Conservation (phyloP, 2,797 vertebrate species). For the Gambelia wislizenii region DNA sequence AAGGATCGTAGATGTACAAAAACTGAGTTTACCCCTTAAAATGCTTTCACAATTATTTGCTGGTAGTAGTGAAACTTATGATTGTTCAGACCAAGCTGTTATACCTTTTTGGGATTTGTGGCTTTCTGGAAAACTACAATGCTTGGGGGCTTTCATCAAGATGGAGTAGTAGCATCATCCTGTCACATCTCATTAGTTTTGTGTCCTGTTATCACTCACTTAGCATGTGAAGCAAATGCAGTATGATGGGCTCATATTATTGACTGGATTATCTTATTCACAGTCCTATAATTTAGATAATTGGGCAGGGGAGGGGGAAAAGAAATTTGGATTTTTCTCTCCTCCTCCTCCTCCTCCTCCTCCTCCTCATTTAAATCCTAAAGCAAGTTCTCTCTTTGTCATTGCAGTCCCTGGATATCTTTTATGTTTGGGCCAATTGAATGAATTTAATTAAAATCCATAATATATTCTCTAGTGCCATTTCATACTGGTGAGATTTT, state of each 20-base stretch:
- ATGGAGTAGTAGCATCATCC: constrained; percentile 57
- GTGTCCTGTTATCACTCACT: constrained; percentile 58
- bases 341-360: not conserved
- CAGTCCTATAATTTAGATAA: constrained; percentile 50
- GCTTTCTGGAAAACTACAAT: constrained; percentile 29
- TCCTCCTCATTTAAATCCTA: not conserved
- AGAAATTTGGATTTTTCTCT: constrained; percentile 46
- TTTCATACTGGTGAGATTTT: not conserved
- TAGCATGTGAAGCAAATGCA: constrained; percentile 61
- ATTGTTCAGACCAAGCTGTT: constrained; percentile 19
- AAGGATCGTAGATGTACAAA: not conserved
- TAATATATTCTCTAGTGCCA: not conserved
- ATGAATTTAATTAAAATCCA: not conserved
- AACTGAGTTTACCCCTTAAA: not conserved
- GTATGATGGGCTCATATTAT: constrained; percentile 57
- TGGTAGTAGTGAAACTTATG: not conserved
- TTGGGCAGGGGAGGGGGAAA: too few species aligned
- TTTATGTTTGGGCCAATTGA: not conserved
- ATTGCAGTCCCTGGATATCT: not conserved
- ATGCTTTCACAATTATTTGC: not conserved
- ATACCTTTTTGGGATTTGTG: constrained; percentile 47
- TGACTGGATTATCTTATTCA: constrained; percentile 66
- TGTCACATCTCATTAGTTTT: constrained; percentile 66
- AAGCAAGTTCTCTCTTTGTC: not conserved
- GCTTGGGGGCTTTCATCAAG: constrained; percentile 50